Conservation (phyloP, 92 coral and sea anemone genomes). For the Pocillopora meandrina region DNA sequence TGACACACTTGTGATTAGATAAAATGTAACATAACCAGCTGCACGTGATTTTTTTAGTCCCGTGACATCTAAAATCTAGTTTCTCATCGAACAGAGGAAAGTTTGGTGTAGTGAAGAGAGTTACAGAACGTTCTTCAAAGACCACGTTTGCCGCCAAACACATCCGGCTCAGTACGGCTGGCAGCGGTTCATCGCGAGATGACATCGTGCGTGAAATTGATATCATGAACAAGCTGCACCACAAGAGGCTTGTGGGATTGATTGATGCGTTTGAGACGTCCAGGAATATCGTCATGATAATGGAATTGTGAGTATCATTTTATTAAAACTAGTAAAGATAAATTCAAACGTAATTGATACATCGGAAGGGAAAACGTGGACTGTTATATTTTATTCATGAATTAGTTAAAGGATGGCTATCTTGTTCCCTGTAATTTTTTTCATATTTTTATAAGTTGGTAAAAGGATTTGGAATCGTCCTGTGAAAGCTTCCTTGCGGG, state of each 20-base stretch:
- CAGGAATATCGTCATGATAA: conserved; percentile 77
- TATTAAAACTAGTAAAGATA: not conserved
- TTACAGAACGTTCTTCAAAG: conserved; percentile 56
- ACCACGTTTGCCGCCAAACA: conserved; percentile 89
- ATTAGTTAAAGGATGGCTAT: too few species aligned
- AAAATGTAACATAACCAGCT: not conserved
- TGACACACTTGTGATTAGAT: too few species aligned
- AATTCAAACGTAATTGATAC: not conserved
- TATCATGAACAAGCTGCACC: conserved; percentile 91
- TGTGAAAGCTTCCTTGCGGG: too few species aligned
- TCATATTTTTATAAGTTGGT: too few species aligned
- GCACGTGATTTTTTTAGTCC: not conserved
- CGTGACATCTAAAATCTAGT: not conserved
- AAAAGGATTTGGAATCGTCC: too few species aligned
- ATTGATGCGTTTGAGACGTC: conserved; percentile 82
- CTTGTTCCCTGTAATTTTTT: too few species aligned
- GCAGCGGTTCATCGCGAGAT: conserved; percentile 81
- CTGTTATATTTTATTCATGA: not conserved
- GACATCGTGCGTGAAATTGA: conserved; percentile 89
- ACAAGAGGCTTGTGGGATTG: conserved; percentile 94
- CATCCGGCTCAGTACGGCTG: conserved; percentile 69
- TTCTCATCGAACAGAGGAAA: conserved; percentile 66
- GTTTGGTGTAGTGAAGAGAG: conserved; percentile 95
- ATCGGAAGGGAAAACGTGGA: not conserved
- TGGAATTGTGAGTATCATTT: conserved; percentile 83